Evolutionary conservation across 2,797 vertebrate genomes (phyloP), one percentile per base, ranked within the genome.

Genomic region (Pampus argenteus): DNA sequence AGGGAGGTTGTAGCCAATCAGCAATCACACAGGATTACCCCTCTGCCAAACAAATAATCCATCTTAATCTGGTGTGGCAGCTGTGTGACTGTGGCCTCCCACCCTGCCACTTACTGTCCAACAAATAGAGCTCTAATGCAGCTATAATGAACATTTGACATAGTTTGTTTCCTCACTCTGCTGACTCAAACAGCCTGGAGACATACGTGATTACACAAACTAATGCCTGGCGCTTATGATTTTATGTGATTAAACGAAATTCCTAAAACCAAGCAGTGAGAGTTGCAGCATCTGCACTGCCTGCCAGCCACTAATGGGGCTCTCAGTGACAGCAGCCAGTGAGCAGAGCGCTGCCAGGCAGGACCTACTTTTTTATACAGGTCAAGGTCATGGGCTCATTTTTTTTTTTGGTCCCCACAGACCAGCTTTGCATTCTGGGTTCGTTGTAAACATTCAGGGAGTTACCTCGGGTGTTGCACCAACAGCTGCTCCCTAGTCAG

Each of bases 41-140:
- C 63, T 22, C 71, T 71, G 81, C 75, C 74, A 80, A 85, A 89
- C 67, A 85, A 81, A 83, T 88, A 86, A 90, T 89, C 79, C 83
- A 81, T 89, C 66, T 80, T 84, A 83, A 88, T 89, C 84, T 79
- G 66, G 55, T 52, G 50, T 77, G 83, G 81, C 86, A 87, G 75
- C 86, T 83, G 86, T 75, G 81, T 54, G 66, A 79, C 67, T 44
- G 78, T 11, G 70, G 71, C 83, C 79, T 83, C 76, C 81, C 81
- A 74, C 58, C 72, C 67, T 71, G 71, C 79, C 84, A 82, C 74
- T 83, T 80, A 69, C 64, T 29, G 63, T 70, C 67, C 76, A 68
- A 79, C 67, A 81, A 74, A 81, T 60, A 69, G 49, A 73, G 83
- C 70, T 57, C 62, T 80, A 84, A 77, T 79, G 69, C 67, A 58